These are phyloP conservation scores for Sclerurus mexicanus DNA, from an alignment of 2,113 vertebrate species.

Conservation along the genomic window DNA sequence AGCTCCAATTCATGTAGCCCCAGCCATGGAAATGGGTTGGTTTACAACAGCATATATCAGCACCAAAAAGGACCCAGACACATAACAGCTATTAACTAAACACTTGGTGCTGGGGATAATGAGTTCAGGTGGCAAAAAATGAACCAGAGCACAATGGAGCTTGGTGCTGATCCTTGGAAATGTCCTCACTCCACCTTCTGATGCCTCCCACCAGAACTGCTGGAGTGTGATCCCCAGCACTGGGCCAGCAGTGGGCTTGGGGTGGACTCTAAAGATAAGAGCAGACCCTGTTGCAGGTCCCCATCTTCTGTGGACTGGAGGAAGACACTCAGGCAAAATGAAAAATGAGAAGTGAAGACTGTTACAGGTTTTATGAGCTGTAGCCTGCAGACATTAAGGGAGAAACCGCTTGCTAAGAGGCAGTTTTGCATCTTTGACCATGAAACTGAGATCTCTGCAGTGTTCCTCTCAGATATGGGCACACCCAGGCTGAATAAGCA, in stretches of 20 bases:
- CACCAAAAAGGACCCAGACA: background rate
- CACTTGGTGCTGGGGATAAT: background rate
- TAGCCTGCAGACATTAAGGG: background rate
- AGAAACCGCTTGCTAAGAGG: background rate
- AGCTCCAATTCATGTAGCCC: background rate
- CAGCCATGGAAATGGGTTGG: background rate
- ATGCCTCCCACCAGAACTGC: background rate
- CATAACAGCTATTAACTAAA: background rate
- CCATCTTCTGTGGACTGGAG: background rate
- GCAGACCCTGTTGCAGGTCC: background rate
- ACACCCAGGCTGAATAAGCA: background rate
- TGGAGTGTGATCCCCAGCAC: background rate
- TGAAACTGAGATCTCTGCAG: background rate
- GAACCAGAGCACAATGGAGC: fast-evolving
- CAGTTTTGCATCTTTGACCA: background rate
- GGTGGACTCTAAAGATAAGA: background rate
- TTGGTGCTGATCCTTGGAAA: background rate
- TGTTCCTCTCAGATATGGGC: background rate
- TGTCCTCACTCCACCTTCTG: background rate
- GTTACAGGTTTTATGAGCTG: background rate
- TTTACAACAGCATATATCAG: background rate
- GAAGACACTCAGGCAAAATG: background rate
- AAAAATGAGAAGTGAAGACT: background rate
- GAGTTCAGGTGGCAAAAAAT: background rate
- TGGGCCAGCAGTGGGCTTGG: background rate